A percentile compares a stretch with the other conserved stretches of the same genome.
phyloP scores from a whole-genome alignment of 2,888 invertebrate genomes.

The Camponotus fellah region DNA sequence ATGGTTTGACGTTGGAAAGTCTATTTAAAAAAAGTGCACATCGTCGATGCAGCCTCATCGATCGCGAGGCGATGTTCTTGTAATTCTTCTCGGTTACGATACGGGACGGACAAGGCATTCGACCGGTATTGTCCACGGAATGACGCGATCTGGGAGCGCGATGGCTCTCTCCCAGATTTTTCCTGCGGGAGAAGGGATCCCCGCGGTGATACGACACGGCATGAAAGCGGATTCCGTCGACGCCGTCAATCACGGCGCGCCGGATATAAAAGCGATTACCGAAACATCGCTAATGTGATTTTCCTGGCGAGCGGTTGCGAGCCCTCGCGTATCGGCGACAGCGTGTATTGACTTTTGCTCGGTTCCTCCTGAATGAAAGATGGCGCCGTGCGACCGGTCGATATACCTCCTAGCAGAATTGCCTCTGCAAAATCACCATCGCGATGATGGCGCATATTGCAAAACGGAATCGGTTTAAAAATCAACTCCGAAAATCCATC shows the following conservation, averaged over 20 bases:
- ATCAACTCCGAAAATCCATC: neutral
- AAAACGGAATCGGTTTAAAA: neutral
- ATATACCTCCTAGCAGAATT: slow-evolving; percentile 33
- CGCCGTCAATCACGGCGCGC: slow-evolving; percentile 70
- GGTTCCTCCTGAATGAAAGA: slow-evolving; percentile 61
- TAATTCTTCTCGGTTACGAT: slow-evolving; percentile 46
- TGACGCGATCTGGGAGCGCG: slow-evolving; percentile 33
- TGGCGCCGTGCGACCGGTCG: slow-evolving; percentile 41
- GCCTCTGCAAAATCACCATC: slow-evolving; percentile 27
- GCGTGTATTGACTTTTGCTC: slow-evolving; percentile 66
- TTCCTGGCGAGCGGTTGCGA: slow-evolving; percentile 68
- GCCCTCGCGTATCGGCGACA: slow-evolving; percentile 62
- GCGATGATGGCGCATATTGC: neutral
- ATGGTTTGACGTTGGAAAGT: slow-evolving; percentile 32
- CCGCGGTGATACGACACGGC: slow-evolving; percentile 57
- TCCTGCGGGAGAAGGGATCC: slow-evolving; percentile 42
- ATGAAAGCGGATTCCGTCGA: slow-evolving; percentile 71
- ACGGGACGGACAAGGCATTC: slow-evolving; percentile 8
- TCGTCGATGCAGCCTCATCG: slow-evolving; percentile 14
- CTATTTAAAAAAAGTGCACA: slow-evolving; percentile 25
- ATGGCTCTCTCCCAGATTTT: slow-evolving; percentile 32
- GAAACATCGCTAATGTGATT: slow-evolving; percentile 79
- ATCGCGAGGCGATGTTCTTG: slow-evolving; percentile 22
- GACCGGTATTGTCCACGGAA: slow-evolving; percentile 41
- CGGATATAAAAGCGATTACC: slow-evolving; percentile 77